These are phyloP conservation scores for Diabrotica balteata DNA, from an alignment of 2,888 invertebrate species.

Conservation along the genomic window DNA sequence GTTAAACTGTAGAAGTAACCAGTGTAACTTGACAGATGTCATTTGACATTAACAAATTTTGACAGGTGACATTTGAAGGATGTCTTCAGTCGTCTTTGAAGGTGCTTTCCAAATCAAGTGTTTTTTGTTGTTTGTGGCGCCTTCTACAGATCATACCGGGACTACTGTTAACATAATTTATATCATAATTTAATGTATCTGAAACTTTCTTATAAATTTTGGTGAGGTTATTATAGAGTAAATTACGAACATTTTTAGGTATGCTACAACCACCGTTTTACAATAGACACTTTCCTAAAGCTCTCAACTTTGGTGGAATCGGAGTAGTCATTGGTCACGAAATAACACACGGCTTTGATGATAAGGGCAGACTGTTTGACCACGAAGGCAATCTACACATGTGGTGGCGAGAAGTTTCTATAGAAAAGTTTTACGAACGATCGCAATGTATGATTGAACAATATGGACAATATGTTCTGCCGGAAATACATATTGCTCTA, in stretches of 20 bases:
- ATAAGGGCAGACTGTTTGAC: constrained; percentile 91
- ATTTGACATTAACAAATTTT: too few relatives aligned
- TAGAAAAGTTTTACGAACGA: constrained; percentile 75
- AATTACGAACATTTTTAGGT: constrained; percentile 60
- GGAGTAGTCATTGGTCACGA: constrained; percentile 94
- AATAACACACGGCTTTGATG: constrained; percentile 90
- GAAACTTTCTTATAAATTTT: too few relatives aligned
- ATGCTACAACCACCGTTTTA: constrained; percentile 96
- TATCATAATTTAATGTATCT: too few relatives aligned
- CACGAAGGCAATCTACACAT: constrained; percentile 88
- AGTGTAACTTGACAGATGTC: too few relatives aligned
- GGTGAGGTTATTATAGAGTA: too few relatives aligned
- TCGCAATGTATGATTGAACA: constrained; percentile 87
- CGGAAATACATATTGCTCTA: constrained; percentile 77
- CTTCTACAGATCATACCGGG: too few relatives aligned
- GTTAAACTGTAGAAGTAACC: too few relatives aligned
- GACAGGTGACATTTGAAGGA: too few relatives aligned
- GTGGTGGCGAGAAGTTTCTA: constrained; percentile 83
- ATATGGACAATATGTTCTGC: constrained; percentile 81
- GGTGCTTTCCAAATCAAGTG: too few relatives aligned
- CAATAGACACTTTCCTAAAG: constrained; percentile 80
- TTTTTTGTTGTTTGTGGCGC: too few relatives aligned
- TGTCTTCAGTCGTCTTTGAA: too few relatives aligned
- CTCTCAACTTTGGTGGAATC: constrained; percentile 86
- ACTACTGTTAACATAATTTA: too few relatives aligned